phyloP scores from a whole-genome alignment of 2,113 vertebrate species.

The human (Homo sapiens) region GRCh38 chr2:142246501-142247000 shows the following conservation, averaged over 20 bases:
- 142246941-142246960: not conserved
- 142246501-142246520: slow-evolving; percentile 20
- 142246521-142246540: slow-evolving; percentile 27
- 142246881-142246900: not conserved
- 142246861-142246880: not conserved
- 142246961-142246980: not conserved
- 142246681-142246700: not conserved
- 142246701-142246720: not conserved
- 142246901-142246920: not conserved
- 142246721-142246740: not conserved
- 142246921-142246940: not conserved
- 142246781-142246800: not conserved
- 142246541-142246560: not conserved
- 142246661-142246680: not conserved
- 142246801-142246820: not conserved
- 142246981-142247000: not conserved
- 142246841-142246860: not conserved
- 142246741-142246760: not conserved
- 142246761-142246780: not conserved
- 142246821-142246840: not conserved
- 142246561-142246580: not conserved
- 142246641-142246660: not conserved
- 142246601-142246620: not conserved
- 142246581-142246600: not conserved
- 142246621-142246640: not conserved